Evolutionary conservation across 2,113 vertebrate species (phyloP), one percentile per base, ranked within the genome.

Genomic region (Hippotragus niger): DNA sequence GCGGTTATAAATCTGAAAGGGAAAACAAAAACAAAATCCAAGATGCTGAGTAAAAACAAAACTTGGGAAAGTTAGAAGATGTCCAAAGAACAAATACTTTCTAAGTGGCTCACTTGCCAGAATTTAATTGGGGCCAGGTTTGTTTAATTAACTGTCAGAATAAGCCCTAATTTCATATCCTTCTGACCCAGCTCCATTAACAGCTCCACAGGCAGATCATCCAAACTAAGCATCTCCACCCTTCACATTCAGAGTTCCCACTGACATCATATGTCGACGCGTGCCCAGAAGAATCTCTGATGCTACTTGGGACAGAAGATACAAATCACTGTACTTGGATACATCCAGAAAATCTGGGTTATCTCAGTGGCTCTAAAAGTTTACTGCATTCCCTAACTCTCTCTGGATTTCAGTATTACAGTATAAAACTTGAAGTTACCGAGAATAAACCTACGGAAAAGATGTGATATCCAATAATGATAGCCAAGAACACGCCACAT

Each of bases 1-100:
- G 11, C 99, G 99, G 98, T 99, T 99, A 97, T 99, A 99, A 96
- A 99, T 99, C 99, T 99, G 97, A 97, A 98, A 98, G 96, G 94
- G 98, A 94, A 40, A 97, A 97, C 84, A 64, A 97, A 96, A 97
- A 98, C 97, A 98, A 88, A 94, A 55, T 76, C 91, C 8, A 91
- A 96, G 89, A 50, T 82, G 33, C 90, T 95, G 78, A 96, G 83
- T 87, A 50, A 91, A 93, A 98, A 40, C 76, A 88, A 96, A 95
- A 53, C 64, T 95, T 88, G 80, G 47, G n/a, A 95, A 94, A 88
- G 58, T 74, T 47, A 88, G 16, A 78, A 88, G 25, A 78, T 80
- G 95, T 97, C 86, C 64, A 92, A 80, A 93, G 57, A 95, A 96
- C 31, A n/a, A 21, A 36, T 33, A 7, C 33, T 96, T 94, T 97